Base-by-base conservation (phyloP, 1,140 invertebrate genomes). In the Tetramorium alpestre region DNA sequence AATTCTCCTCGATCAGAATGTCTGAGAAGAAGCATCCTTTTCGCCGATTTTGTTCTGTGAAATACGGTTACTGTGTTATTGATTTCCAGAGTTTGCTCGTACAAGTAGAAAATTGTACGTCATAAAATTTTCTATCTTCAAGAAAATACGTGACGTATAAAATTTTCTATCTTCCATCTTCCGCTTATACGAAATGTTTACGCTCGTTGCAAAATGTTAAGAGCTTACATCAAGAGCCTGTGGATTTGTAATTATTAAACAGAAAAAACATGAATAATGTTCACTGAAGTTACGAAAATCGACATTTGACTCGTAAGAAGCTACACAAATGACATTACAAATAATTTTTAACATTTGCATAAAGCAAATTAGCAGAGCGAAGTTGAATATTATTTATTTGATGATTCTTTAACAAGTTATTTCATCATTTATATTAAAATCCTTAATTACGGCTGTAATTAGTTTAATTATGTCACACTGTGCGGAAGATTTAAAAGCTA, bases 91-190 rank as follows among this genome's bases (percentile, higher is more conserved):
- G n/a, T 81, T 44, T 49, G 62, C 33, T 25, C 47, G 47, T 56
- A 44, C 47, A 78, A 28, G 18, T 56, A 28, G 49, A 69, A 81
- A 54, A 69, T 69, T 38, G 22, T 13, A 41, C 38, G 47, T 69
- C 62, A 69, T 77, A 64, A 77, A 77, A 77, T 77, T 64, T 47
- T 33, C 25, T 47, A 49, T 77, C 58, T 77, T 77, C 2, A 13
- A 28, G 16, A 47, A 64, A 77, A 64, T 77, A 47, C 41, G 25
- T 47, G 58, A n/a, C 11, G 11, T 64, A 62, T 13, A 77, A 47
- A 77, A 62, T 77, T 64, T 78, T 47, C 16, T 41, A 58, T 38
- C 51, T 47, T n/a, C 16, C 11, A 77, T 11, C 56, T 28, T 60
- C 6, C 41, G 11, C 11, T 47, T 25, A 22, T 25, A 22, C 6